These are phyloP conservation scores for Drosophila fulvimacula DNA, from an alignment of 2,888 invertebrate genomes.

Conservation along the genomic window DNA sequence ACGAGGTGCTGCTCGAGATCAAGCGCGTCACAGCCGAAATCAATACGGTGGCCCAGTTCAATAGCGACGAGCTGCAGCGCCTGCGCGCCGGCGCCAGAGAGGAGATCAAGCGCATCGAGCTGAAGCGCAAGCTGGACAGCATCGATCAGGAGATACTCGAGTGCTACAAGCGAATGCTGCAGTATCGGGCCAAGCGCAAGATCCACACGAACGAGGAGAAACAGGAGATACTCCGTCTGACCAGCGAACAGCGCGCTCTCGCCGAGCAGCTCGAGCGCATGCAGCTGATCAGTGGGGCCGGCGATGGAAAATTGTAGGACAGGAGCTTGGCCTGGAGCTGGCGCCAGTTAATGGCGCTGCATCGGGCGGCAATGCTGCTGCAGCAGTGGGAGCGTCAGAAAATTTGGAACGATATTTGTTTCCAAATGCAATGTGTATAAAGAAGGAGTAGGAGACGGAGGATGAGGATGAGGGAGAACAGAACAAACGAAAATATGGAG, in stretches of 20 bases:
- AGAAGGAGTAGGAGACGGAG: not conserved
- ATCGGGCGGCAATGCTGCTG: constrained; percentile 63
- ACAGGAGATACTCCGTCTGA: constrained; percentile 90
- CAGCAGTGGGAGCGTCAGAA: constrained; percentile 51
- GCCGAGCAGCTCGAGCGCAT: constrained; percentile 83
- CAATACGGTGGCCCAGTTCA: constrained; percentile 91
- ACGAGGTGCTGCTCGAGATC: constrained; percentile 95
- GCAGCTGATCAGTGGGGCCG: constrained; percentile 47
- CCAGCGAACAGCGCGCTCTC: constrained; percentile 88
- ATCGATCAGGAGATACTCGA: constrained; percentile 92
- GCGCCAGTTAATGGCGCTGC: constrained; percentile 73
- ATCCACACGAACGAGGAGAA: constrained; percentile 92
- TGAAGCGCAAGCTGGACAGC: constrained; percentile 90
- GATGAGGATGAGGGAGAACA: no score
- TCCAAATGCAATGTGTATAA: constrained; percentile 59
- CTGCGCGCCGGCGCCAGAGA: constrained; percentile 90
- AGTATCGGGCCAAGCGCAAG: constrained; percentile 92
- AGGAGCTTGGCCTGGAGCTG: constrained; percentile 76
- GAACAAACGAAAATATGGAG: not conserved
- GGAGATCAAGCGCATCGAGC: constrained; percentile 91
- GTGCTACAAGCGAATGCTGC: constrained; percentile 92
- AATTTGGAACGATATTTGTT: constrained; percentile 47
- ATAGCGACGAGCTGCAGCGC: constrained; percentile 89
- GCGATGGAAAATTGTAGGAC: constrained; percentile 67
- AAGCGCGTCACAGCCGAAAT: constrained; percentile 94